Conservation (phyloP, 2,113 vertebrate species). For the Pteruthius melanotis region DNA sequence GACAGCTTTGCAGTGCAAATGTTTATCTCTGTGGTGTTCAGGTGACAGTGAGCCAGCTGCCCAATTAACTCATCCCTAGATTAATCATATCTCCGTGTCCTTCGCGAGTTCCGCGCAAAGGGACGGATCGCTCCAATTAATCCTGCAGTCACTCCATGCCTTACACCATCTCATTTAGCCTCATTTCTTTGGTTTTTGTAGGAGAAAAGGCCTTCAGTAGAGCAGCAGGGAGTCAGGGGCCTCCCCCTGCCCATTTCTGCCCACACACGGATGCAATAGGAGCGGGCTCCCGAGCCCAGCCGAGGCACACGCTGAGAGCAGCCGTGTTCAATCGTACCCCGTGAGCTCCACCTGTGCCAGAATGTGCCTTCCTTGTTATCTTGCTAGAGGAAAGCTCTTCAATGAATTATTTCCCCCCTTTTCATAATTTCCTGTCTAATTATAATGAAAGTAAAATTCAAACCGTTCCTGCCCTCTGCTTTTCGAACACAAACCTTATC, state of each 20-base stretch:
- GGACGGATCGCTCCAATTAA: not conserved
- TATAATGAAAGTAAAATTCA: constrained; percentile 24
- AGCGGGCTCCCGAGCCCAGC: not conserved
- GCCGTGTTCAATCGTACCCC: not conserved
- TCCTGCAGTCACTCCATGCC: not conserved
- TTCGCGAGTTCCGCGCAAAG: not conserved
- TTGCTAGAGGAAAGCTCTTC: not conserved
- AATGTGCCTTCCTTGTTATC: not conserved
- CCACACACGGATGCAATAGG: not conserved
- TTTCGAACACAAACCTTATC: constrained; percentile 27
- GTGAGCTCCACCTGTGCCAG: not conserved
- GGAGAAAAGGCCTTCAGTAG: not conserved
- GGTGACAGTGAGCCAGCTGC: not conserved
- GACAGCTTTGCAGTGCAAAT: not conserved
- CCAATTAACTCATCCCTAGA: not conserved
- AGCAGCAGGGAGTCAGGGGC: not conserved
- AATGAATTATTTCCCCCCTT: constrained; percentile 28
- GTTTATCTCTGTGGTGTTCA: not conserved
- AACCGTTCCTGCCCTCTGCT: not conserved
- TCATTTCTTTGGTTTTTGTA: not conserved
- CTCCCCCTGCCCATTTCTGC: not conserved
- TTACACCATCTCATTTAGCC: not conserved
- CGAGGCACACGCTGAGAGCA: not conserved
- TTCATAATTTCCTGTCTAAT: constrained; percentile 45
- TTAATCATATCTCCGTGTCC: not conserved